Evolutionary conservation across 2,888 invertebrate species (phyloP).

Genomic region (Ctenicera cuprea): DNA sequence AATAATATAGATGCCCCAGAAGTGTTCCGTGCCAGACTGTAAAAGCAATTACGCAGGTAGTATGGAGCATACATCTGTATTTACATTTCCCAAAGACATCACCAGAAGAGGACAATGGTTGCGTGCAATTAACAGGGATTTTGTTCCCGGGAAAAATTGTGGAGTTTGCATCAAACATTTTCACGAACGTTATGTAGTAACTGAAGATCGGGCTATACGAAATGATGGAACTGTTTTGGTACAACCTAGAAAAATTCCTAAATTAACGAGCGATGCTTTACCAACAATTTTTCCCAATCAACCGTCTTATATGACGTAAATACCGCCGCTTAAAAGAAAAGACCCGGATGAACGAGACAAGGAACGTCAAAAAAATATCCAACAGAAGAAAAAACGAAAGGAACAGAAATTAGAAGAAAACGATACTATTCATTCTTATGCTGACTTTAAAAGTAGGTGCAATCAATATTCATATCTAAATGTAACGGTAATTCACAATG

Average conservation of each 20-base stretch:
- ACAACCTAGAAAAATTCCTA: constrained; percentile 14
- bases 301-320: not conserved
- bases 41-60: not conserved
- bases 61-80: not conserved
- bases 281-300: constrained; percentile 14
- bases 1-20: constrained; percentile 22
- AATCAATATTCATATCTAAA: not conserved
- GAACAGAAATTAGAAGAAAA: not conserved
- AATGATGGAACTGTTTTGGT: constrained; percentile 10
- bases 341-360: not conserved
- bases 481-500: not conserved
- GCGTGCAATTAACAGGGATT: constrained; percentile 4
- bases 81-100: constrained; percentile 12
- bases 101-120: not conserved
- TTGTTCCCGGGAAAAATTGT: not conserved
- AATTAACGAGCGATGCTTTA: constrained; percentile 9
- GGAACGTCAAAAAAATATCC: not conserved
- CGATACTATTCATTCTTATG: not conserved
- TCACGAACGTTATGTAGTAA: not conserved
- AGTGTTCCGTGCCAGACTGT: constrained; percentile 8
- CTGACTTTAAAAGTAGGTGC: constrained; percentile 1
- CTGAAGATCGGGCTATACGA: not conserved
- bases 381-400: not conserved
- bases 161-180: constrained; percentile 20
- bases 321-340: not conserved